These are phyloP conservation scores for Procapra przewalskii DNA, from an alignment of 2,113 vertebrate genomes.

Conservation along the genomic window DNA sequence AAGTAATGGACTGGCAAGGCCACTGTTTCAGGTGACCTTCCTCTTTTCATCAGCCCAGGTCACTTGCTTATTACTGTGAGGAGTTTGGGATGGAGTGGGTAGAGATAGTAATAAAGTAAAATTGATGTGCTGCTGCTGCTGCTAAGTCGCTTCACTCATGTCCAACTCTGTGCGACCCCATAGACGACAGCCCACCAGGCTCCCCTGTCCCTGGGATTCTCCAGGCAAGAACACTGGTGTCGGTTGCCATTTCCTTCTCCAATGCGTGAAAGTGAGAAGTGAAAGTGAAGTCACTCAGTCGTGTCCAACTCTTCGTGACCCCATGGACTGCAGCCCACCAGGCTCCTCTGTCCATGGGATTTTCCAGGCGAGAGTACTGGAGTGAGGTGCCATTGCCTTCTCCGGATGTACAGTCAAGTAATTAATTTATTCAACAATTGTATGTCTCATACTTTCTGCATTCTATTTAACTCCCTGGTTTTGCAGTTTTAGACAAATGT, in stretches of 20 bases:
- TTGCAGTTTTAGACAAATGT: not conserved
- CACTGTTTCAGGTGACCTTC: not conserved
- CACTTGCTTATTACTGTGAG: not conserved
- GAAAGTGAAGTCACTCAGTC: too few species aligned
- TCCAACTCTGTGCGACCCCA: too few species aligned
- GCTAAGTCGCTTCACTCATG: fast-evolving
- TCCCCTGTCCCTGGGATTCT: too few species aligned
- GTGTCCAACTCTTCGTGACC: fast-evolving
- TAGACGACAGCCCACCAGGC: too few species aligned
- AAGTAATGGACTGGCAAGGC: not conserved
- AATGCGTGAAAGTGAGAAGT: too few species aligned
- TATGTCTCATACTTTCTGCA: not conserved
- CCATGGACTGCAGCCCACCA: too few species aligned
- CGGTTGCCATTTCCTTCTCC: too few species aligned
- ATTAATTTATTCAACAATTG: not conserved
- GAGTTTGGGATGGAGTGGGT: not conserved
- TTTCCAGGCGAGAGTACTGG: too few species aligned
- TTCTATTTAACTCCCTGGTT: not conserved
- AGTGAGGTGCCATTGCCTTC: too few species aligned
- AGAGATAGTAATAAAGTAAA: not conserved
- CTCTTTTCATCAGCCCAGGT: not conserved
- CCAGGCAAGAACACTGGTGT: too few species aligned
- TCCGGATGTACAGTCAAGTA: not conserved
- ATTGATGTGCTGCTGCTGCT: not conserved
- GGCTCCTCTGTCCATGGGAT: too few species aligned